Percentiles rank a stretch among this genome's conserved stretches.
phyloP scores from a whole-genome alignment of 2,113 vertebrate species.

The Alouatta palliata region DNA sequence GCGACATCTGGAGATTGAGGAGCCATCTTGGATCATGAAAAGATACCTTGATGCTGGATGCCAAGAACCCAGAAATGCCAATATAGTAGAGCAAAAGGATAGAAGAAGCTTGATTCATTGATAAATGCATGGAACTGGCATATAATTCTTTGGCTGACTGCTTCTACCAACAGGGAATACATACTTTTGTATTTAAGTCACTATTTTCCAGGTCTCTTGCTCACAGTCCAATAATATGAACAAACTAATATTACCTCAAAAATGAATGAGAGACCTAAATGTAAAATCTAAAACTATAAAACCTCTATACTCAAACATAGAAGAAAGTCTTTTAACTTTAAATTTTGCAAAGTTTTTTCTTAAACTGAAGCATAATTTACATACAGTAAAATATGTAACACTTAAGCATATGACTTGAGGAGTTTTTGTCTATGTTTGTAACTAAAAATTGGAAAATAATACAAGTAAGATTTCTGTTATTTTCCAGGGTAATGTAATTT shows the following conservation, averaged over 20 bases:
- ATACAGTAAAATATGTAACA: neutral
- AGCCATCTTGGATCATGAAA: neutral
- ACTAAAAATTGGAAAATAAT: too few species aligned
- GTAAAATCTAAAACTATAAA: constrained; percentile 7
- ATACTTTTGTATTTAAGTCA: neutral
- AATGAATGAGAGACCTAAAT: neutral
- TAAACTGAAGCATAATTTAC: neutral
- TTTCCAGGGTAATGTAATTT: too few species aligned
- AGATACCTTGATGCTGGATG: neutral
- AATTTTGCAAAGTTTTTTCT: neutral
- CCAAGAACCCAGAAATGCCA: neutral
- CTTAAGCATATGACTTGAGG: neutral
- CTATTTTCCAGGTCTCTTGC: neutral
- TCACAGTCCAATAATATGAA: neutral
- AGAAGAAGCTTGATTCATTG: neutral
- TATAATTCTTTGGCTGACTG: neutral
- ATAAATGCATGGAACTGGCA: too few species aligned
- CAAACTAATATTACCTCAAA: neutral
- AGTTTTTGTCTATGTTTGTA: neutral
- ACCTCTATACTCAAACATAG: neutral
- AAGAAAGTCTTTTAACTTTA: neutral
- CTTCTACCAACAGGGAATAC: neutral
- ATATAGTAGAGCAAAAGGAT: neutral
- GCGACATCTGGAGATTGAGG: neutral
- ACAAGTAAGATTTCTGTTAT: too few species aligned